Evolutionary conservation across 2,113 vertebrate species (phyloP), one percentile per base, ranked within the genome.

Genomic region (Apodemus sylvaticus): DNA sequence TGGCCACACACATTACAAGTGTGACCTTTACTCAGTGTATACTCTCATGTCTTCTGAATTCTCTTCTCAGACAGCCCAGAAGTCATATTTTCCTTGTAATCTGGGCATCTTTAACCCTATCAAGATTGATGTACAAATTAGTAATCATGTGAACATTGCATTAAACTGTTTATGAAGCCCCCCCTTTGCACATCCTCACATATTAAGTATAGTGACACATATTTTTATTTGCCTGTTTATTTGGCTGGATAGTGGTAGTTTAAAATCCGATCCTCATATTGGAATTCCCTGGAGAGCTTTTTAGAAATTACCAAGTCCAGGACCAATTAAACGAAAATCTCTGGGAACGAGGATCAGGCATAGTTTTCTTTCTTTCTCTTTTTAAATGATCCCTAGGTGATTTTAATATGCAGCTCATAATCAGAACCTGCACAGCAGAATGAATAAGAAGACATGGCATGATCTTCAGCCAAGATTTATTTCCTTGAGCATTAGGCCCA

Each of bases 301-400:
- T 16, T 64, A 60, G 68, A 92, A 90, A 82, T 66, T 92, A 51
- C 36, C 90, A 74, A 89, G n/a, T 62, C 71, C 19, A 5, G 20
- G 31, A 91, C 73, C 36, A 96, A 89, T 89, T 96, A 90, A 91
- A 82, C 42, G 4, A 73, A 16, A 94, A 92, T 77, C 76, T 88
- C 85, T 92, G 19, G 29, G 45, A 89, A 94, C 60, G 45, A 92
- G 20, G 29, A 86, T 17, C 29, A 93, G 71, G 58, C 11, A 55
- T 24, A 92, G 62, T 66, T 86, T 94, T 91, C 78, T 90, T 90
- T 89, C 68, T 74, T 78, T 53, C 48, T 82, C 86, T 73, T 39
- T 68, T 81, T 85, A 77, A 17, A 39, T 53, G 17, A 94, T 82
- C 45, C 19, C 36, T 64, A 89, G 64, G 81, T 92, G 29, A n/a